Evolutionary conservation across 2,113 vertebrate species (phyloP).

Genomic region (Oceanites oceanicus): DNA sequence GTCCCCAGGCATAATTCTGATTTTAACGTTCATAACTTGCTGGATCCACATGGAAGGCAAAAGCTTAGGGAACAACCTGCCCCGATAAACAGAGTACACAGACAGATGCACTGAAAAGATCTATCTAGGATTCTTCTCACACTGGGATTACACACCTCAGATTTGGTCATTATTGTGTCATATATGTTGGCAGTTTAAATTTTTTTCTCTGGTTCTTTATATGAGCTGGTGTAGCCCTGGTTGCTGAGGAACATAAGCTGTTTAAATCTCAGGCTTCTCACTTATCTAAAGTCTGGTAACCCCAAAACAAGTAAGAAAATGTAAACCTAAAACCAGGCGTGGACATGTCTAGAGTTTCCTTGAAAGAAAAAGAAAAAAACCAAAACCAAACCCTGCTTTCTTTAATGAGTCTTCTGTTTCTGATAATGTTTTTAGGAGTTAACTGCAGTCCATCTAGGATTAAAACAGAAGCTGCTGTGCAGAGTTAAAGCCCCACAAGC

Average conservation of each 20-base stretch:
- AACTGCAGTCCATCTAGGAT: background rate
- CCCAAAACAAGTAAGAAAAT: background rate
- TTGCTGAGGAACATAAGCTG: background rate
- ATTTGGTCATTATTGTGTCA: background rate
- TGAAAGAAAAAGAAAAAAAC: background rate
- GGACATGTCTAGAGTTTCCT: background rate
- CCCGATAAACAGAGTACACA: background rate
- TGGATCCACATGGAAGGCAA: background rate
- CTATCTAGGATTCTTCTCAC: background rate
- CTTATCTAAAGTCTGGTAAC: background rate
- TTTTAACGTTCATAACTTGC: background rate
- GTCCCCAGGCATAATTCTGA: background rate
- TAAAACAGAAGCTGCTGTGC: background rate
- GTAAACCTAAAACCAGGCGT: background rate
- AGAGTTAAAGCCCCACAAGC: background rate
- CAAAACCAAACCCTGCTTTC: background rate
- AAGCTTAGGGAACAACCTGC: background rate
- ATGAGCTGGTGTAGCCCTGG: fast-evolving
- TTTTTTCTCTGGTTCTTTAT: background rate
- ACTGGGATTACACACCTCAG: background rate
- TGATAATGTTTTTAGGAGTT: background rate
- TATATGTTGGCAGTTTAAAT: background rate
- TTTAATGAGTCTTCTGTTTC: background rate
- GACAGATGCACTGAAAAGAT: background rate
- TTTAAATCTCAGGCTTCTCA: background rate